Percentiles rank a stretch among this genome's conserved stretches.
Evolutionary conservation across 2,888 invertebrate genomes (phyloP).

Genomic region (Acanthosepion pharaonis): DNA sequence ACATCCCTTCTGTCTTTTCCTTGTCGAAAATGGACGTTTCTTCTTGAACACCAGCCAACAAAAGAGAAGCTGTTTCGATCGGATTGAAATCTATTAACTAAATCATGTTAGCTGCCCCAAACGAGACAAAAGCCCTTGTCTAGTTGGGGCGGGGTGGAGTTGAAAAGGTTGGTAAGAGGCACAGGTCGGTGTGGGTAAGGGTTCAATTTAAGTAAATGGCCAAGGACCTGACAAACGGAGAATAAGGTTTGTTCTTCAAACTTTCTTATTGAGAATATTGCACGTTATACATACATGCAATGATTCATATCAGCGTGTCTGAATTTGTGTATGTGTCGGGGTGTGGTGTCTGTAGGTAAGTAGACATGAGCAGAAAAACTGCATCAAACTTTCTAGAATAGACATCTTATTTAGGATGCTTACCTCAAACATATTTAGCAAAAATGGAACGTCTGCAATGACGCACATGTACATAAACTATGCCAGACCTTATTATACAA

Average conservation of each 20-base stretch:
- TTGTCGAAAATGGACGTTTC: background rate
- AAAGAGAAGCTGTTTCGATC: background rate
- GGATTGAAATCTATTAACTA: constrained; percentile 33
- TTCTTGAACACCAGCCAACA: background rate
- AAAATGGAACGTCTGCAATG: background rate
- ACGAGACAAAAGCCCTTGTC: background rate
- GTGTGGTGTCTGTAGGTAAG: too few relatives aligned
- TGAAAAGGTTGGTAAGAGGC: background rate
- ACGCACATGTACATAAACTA: too few relatives aligned
- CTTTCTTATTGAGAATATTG: background rate
- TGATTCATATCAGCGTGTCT: too few relatives aligned
- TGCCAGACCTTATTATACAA: too few relatives aligned
- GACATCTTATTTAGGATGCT: background rate
- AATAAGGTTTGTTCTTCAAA: background rate
- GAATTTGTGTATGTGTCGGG: too few relatives aligned
- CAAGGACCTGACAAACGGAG: background rate
- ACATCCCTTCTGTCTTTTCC: background rate
- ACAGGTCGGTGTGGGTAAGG: background rate
- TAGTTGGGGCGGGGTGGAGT: background rate
- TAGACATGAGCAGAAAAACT: too few relatives aligned
- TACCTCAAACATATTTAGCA: background rate
- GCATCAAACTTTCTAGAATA: too few relatives aligned
- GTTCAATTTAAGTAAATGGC: background rate
- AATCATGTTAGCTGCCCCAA: background rate
- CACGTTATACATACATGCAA: background rate